Percentiles rank a stretch among this genome's conserved stretches.
phyloP scores from a whole-genome alignment of 2,888 invertebrate species.

The Pristionchus entomophagus region DNA sequence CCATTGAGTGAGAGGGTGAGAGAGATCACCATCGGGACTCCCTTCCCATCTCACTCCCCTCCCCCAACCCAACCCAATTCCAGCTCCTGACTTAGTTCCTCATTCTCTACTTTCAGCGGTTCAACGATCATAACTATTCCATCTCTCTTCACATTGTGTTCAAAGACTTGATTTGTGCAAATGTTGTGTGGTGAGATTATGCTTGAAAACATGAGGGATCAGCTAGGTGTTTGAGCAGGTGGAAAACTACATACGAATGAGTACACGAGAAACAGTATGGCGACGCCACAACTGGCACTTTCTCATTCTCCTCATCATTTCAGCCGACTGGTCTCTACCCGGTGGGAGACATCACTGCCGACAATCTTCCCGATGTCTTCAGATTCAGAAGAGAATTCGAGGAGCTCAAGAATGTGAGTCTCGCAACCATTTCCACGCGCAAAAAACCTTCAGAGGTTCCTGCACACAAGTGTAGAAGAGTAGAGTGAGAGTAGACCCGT shows the following conservation, averaged over 20 bases:
- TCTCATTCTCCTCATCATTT: background rate
- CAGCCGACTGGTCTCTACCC: constrained; percentile 46
- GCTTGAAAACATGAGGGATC: background rate
- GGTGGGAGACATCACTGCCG: constrained; percentile 43
- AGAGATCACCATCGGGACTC: background rate
- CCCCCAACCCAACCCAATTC: background rate
- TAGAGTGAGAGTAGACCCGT: constrained; percentile 21
- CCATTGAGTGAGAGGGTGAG: background rate
- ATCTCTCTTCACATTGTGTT: background rate
- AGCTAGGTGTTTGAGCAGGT: background rate
- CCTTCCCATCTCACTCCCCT: background rate
- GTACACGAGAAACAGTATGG: background rate
- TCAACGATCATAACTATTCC: constrained; percentile 3
- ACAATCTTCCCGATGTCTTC: constrained; percentile 46
- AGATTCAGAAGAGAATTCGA: constrained; percentile 49
- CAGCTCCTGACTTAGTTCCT: background rate
- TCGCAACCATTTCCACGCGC: background rate
- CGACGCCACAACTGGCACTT: background rate
- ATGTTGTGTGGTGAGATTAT: background rate
- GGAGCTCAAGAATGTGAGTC: constrained; percentile 36
- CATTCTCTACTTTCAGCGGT: background rate
- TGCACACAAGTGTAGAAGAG: background rate
- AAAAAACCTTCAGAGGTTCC: background rate
- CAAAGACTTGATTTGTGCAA: background rate
- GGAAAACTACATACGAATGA: background rate